Evolutionary conservation across 2,113 vertebrate genomes (phyloP).

Genomic region (Cryptoleucopteryx plumbea): DNA sequence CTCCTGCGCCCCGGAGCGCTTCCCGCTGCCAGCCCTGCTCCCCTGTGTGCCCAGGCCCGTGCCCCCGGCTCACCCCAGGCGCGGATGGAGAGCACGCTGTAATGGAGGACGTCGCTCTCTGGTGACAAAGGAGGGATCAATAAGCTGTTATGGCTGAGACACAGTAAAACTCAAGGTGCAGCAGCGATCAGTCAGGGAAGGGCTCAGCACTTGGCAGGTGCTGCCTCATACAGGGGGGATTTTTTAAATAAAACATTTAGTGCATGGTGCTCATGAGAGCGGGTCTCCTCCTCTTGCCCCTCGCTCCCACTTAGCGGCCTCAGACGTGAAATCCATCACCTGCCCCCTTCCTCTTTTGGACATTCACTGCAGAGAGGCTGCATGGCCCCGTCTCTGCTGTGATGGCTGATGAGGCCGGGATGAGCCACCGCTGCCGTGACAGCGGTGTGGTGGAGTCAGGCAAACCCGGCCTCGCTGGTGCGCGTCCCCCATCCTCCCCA

Average conservation of each 20-base stretch:
- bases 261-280: not conserved
- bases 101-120: fast-evolving
- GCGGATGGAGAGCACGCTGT: fast-evolving
- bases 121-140: not conserved
- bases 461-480: fast-evolving
- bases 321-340: not conserved
- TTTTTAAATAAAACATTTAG: not conserved
- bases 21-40: not conserved
- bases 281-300: not conserved
- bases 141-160: not conserved
- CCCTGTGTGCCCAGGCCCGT: too few species aligned
- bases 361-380: not conserved
- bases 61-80: not conserved
- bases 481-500: fast-evolving
- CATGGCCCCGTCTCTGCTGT: fast-evolving
- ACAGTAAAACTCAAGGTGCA: not conserved
- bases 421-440: fast-evolving
- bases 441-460: not conserved
- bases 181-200: fast-evolving
- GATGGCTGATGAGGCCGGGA: not conserved
- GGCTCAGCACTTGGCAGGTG: not conserved
- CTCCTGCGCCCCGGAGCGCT: fast-evolving
- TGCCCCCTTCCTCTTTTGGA: not conserved
- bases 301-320: not conserved
- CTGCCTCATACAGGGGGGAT: not conserved